Percentiles rank a stretch among this genome's conserved stretches.
Conservation (phyloP, 37 sponge, comb jelly and placozoan genomes). For the Theonella swinhoei region DNA sequence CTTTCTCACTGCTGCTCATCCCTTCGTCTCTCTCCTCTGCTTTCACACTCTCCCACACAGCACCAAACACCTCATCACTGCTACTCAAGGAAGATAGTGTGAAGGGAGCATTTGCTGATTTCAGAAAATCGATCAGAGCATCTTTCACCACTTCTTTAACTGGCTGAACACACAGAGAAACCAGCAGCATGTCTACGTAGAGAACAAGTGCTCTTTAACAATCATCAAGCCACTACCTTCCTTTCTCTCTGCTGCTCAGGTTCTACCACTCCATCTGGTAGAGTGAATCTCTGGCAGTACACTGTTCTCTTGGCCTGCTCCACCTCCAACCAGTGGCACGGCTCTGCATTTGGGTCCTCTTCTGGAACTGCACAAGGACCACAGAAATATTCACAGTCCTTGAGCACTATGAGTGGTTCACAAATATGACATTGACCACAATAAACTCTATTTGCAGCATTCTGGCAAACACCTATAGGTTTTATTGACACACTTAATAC, state of each 20-base stretch:
- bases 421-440: no score
- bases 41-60: background rate
- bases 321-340: constrained; percentile 70
- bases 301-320: constrained; percentile 58
- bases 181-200: background rate
- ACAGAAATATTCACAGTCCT: no score
- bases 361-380: constrained; percentile 23
- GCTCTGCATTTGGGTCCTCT: constrained; percentile 75
- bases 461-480: background rate
- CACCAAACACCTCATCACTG: background rate
- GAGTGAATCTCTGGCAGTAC: constrained; percentile 62
- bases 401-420: no score
- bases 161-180: background rate
- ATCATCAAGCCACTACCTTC: background rate
- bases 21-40: background rate
- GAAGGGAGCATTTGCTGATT: background rate
- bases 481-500: background rate
- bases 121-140: background rate
- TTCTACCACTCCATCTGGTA: constrained; percentile 31
- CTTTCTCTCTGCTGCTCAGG: background rate
- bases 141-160: background rate
- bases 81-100: background rate
- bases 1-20: background rate
- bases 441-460: background rate
- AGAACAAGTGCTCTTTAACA: background rate